These are phyloP conservation scores for Xylocampa areola DNA, from an alignment of 2,888 invertebrate species.

Conservation along the genomic window DNA sequence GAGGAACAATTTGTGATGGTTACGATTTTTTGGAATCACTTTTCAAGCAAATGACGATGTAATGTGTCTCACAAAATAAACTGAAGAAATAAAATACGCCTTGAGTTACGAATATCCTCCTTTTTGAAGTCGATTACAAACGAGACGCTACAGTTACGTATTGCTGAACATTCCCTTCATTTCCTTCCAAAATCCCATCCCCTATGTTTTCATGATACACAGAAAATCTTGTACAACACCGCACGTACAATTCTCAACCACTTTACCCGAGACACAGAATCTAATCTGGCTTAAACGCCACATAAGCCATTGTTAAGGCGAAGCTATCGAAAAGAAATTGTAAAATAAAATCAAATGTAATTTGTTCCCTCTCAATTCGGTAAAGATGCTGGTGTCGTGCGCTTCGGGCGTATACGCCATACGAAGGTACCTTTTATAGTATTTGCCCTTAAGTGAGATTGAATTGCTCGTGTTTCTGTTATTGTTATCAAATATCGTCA, in stretches of 20 bases:
- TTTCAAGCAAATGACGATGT: too few species aligned
- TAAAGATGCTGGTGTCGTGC: slow-evolving; percentile 44
- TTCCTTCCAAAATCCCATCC: slow-evolving; percentile 9
- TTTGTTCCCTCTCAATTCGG: slow-evolving; percentile 83
- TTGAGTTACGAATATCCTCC: too few species aligned
- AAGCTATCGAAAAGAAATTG: slow-evolving; percentile 81
- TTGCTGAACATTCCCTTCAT: background rate
- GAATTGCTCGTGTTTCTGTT: slow-evolving; percentile 71
- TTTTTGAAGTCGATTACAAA: too few species aligned
- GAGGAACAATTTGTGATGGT: too few species aligned
- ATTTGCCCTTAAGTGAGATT: slow-evolving; percentile 74
- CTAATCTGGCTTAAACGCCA: slow-evolving; percentile 20
- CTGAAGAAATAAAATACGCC: too few species aligned
- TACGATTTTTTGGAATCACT: too few species aligned
- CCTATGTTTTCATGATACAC: slow-evolving; percentile 64
- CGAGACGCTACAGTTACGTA: too few species aligned
- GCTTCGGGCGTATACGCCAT: slow-evolving; percentile 44
- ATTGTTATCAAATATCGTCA: slow-evolving; percentile 51
- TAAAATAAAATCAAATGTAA: slow-evolving; percentile 87
- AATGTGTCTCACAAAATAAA: too few species aligned
- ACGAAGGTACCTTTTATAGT: slow-evolving; percentile 55
- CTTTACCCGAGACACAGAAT: background rate
- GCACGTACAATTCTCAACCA: slow-evolving; percentile 1
- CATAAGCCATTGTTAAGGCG: slow-evolving; percentile 54
- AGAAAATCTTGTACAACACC: slow-evolving; percentile 43